These are phyloP conservation scores for Zosterops pallidus DNA, from an alignment of 2,113 vertebrate genomes.

Conservation along the genomic window DNA sequence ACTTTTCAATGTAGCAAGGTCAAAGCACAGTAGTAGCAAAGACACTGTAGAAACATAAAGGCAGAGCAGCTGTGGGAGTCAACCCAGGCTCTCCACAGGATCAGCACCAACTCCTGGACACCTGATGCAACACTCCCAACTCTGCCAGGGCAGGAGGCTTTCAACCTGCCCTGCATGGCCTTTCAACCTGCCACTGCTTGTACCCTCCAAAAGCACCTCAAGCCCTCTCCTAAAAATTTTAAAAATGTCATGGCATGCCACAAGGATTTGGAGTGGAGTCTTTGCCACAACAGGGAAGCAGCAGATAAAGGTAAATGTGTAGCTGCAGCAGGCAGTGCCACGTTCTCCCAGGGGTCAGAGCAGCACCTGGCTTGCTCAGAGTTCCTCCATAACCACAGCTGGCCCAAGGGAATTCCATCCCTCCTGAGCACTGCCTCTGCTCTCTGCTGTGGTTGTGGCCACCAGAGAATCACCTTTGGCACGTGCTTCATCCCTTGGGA, in stretches of 20 bases:
- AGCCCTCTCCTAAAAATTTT: neutral
- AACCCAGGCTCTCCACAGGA: rapidly evolving
- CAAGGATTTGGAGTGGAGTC: neutral
- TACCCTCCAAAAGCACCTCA: neutral
- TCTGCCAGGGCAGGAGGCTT: neutral
- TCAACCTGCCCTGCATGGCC: neutral
- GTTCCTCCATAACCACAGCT: neutral
- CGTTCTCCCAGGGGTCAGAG: rapidly evolving
- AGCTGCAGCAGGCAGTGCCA: neutral
- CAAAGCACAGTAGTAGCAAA: neutral
- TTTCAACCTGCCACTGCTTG: neutral
- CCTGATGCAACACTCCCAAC: neutral
- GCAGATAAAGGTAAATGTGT: rapidly evolving
- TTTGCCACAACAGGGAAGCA: neutral
- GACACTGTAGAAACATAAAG: rapidly evolving
- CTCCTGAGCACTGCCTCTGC: too few species aligned
- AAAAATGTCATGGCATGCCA: rapidly evolving
- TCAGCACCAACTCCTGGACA: too few species aligned
- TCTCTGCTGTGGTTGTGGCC: neutral
- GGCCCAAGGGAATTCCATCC: neutral
- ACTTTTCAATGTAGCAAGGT: neutral
- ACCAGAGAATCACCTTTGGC: neutral
- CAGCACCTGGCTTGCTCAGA: too few species aligned
- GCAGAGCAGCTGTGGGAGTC: neutral
- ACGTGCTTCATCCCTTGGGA: rapidly evolving